Conservation (phyloP, 2,888 invertebrate species). For the Cerceris rybyensis region DNA sequence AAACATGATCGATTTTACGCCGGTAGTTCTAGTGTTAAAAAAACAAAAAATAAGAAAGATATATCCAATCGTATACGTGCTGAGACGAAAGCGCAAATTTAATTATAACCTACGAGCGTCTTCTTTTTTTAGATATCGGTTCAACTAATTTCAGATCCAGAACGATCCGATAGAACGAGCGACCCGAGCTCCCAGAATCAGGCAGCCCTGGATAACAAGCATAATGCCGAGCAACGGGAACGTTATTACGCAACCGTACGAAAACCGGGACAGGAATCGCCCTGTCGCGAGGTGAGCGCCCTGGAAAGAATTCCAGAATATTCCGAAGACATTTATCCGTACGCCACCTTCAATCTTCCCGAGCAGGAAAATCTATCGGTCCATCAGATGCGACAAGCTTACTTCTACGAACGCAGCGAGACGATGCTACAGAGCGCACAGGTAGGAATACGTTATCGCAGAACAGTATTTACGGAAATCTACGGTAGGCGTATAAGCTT, state of each 20-base stretch:
- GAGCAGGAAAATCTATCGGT: constrained; percentile 84
- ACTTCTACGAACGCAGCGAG: constrained; percentile 79
- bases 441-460: constrained; percentile 60
- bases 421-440: constrained; percentile 79
- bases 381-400: constrained; percentile 81
- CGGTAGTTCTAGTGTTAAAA: no score
- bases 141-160: constrained; percentile 70
- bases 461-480: neutral
- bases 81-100: no score
- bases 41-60: no score
- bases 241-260: constrained; percentile 83
- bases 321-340: constrained; percentile 85
- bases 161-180: constrained; percentile 71
- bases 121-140: neutral
- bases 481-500: neutral
- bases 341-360: constrained; percentile 85
- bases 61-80: no score
- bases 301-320: constrained; percentile 85
- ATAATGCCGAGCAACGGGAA: constrained; percentile 83
- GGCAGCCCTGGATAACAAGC: constrained; percentile 80
- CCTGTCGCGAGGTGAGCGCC: constrained; percentile 79
- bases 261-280: constrained; percentile 82
- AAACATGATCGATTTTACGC: no score
- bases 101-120: neutral
- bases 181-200: constrained; percentile 78